Evolutionary conservation across 2,113 vertebrate species (phyloP), one percentile per base, ranked within the genome.

Genomic region (Poicephalus meyeri): DNA sequence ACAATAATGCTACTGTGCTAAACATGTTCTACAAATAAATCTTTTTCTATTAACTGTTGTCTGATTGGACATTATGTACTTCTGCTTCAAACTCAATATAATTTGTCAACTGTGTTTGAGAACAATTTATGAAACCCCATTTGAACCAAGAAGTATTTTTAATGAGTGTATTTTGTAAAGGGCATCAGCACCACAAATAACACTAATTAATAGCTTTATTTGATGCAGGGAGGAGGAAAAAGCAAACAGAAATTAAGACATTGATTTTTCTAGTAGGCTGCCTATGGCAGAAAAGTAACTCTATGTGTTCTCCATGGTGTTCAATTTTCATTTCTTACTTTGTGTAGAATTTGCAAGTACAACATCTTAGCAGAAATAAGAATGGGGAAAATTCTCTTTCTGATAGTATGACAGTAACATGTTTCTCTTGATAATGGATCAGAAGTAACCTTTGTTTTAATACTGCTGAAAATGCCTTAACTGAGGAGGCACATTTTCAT

Each of bases 201-300:
- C 63, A 85, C n/a, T 94, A 94, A 97, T 92, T 90, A 94, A 93
- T 76, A 85, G 69, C 37, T 84, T 64, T 73, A 81, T 94, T 95
- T 90, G 83, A 91, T 89, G 42, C 2, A 2, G 52, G n/a, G 23
- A 83, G 61, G 42, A 86, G 65, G 26, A 84, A 63, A 86, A 86
- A 70, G 72, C 69, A 91, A 77, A 84, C 21, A 91, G 71, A 92
- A 96, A 73, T 39, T 80, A 60, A 79, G 39, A 86, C 47, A 93
- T 72, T 79, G 85, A 92, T 97, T 96, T 95, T 90, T 74, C 61
- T 73, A 24, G 13, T 84, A 76, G n/a, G 65, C 63, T 87, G 56
- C 25, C 68, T 73, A 16, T 72, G 44, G 39, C 58, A 88, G 50
- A 66, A 92, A 84, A 81, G 50, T 37, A 91, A 82, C 52, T 28